A percentile compares a stretch with the other conserved stretches of the same genome.
Evolutionary conservation across 2,888 invertebrate species (phyloP).

Genomic region (Hypolimnas misippus): DNA sequence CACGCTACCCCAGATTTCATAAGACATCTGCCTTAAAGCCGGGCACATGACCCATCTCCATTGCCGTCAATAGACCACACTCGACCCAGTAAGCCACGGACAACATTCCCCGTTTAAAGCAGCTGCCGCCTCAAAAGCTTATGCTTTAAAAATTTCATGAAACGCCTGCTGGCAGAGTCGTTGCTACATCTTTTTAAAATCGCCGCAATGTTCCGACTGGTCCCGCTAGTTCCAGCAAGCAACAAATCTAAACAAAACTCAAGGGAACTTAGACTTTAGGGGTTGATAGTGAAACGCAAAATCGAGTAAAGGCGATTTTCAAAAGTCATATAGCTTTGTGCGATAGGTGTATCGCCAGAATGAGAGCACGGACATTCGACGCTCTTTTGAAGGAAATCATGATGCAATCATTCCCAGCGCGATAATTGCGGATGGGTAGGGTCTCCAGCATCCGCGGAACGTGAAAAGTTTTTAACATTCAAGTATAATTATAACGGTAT

Average conservation of each 20-base stretch:
- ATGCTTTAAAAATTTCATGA: conserved; percentile 68
- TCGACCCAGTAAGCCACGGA: conserved; percentile 71
- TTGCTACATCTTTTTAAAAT: conserved; percentile 41
- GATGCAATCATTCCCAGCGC: conserved; percentile 46
- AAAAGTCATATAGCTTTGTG: conserved; percentile 21
- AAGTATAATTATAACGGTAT: conserved; percentile 44
- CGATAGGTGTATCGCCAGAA: conserved; percentile 32
- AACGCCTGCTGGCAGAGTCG: conserved; percentile 47
- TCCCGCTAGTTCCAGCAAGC: conserved; percentile 27
- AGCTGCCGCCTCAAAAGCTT: conserved; percentile 63
- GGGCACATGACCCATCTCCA: conserved; percentile 25
- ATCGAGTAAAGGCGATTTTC: conserved; percentile 17
- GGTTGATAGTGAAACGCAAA: conserved; percentile 14
- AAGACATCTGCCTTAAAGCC: conserved; percentile 45
- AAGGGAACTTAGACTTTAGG: conserved; percentile 32
- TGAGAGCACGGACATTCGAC: conserved; percentile 41
- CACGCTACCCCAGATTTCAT: conserved; percentile 36
- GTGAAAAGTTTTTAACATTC: conserved; percentile 44
- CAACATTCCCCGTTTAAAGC: conserved; percentile 64
- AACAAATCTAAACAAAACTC: conserved; percentile 23
- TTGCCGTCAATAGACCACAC: conserved; percentile 65
- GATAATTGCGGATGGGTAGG: conserved; percentile 46
- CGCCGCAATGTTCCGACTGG: conserved; percentile 35
- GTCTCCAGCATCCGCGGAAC: conserved; percentile 39
- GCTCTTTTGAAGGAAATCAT: conserved; percentile 45